Percentiles rank a stretch among this genome's conserved stretches.
These are phyloP conservation scores for Acrocera orbiculus DNA, from an alignment of 2,888 invertebrate species.

Conservation along the genomic window DNA sequence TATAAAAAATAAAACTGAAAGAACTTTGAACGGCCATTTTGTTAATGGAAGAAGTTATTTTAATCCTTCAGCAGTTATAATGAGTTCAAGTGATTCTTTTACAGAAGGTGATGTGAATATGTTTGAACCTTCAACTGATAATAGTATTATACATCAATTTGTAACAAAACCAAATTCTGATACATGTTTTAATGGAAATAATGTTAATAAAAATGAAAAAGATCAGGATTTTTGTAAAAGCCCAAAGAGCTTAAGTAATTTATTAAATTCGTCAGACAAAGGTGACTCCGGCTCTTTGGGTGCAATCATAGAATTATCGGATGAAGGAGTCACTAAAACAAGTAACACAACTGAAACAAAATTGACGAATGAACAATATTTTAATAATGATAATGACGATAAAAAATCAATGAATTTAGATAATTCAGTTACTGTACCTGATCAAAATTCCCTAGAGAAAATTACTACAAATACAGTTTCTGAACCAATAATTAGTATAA, in stretches of 20 bases:
- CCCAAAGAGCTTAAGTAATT: constrained; percentile 33
- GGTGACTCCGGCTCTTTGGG: constrained; percentile 42
- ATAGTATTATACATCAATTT: constrained; percentile 7
- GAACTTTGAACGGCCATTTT: constrained; percentile 7
- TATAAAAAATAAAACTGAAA: constrained; percentile 9
- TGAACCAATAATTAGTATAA: constrained; percentile 6
- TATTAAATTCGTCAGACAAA: constrained; percentile 12
- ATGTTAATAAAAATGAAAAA: constrained; percentile 4
- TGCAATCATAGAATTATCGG: constrained; percentile 32
- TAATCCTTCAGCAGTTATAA: constrained; percentile 10
- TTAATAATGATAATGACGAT: too few relatives aligned
- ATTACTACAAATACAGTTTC: not conserved
- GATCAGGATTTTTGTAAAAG: constrained; percentile 40
- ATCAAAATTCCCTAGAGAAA: constrained; percentile 9
- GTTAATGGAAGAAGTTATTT: constrained; percentile 14
- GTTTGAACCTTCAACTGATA: constrained; percentile 5
- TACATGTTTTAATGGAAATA: constrained; percentile 4
- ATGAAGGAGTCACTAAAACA: constrained; percentile 30
- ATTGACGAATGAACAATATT: constrained; percentile 17
- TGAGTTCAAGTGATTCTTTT: constrained; percentile 8
- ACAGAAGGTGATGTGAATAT: constrained; percentile 5
- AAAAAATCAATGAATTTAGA: constrained; percentile 14
- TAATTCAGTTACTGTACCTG: constrained; percentile 20
- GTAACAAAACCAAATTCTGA: constrained; percentile 6
- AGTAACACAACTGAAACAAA: not conserved